phyloP scores from a whole-genome alignment of 2,888 invertebrate species.

The Baccha elongata region DNA sequence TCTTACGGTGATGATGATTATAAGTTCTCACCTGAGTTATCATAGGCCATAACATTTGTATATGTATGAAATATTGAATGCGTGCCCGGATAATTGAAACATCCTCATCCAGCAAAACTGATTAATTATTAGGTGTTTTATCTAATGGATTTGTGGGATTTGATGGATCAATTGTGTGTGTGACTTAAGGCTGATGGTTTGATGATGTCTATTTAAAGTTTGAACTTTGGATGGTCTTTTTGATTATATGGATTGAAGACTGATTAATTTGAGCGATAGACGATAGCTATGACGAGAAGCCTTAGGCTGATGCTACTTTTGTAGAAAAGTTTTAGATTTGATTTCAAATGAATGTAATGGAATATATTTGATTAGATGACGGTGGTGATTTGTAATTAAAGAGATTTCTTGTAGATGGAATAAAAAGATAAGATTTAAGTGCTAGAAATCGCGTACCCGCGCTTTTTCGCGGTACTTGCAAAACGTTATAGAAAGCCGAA shows the following conservation, averaged over 20 bases:
- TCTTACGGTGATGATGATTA: conserved; percentile 16
- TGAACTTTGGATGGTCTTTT: conserved; percentile 29
- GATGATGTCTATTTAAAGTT: conserved; percentile 58
- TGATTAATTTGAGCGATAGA: conserved; percentile 16
- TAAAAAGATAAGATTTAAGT: too few relatives aligned
- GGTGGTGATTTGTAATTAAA: neutral
- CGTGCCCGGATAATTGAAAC: conserved; percentile 68
- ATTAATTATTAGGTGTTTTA: conserved; percentile 70
- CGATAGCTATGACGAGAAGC: conserved; percentile 21
- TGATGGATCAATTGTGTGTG: conserved; percentile 70
- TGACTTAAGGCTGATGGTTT: conserved; percentile 61
- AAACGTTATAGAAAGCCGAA: too few relatives aligned
- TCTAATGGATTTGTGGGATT: conserved; percentile 58
- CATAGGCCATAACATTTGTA: conserved; percentile 32
- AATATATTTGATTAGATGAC: neutral
- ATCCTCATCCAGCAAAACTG: conserved; percentile 37
- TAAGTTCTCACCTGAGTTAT: conserved; percentile 62
- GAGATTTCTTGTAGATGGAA: neutral
- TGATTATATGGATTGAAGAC: conserved; percentile 5
- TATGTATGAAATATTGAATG: conserved; percentile 61
- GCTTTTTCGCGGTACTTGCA: too few relatives aligned
- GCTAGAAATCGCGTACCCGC: too few relatives aligned
- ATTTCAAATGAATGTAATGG: neutral
- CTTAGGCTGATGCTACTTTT: conserved; percentile 10
- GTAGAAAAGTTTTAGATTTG: neutral